Evolutionary conservation across 1,140 invertebrate species (phyloP).

Genomic region (Cherax quadricarinatus): DNA sequence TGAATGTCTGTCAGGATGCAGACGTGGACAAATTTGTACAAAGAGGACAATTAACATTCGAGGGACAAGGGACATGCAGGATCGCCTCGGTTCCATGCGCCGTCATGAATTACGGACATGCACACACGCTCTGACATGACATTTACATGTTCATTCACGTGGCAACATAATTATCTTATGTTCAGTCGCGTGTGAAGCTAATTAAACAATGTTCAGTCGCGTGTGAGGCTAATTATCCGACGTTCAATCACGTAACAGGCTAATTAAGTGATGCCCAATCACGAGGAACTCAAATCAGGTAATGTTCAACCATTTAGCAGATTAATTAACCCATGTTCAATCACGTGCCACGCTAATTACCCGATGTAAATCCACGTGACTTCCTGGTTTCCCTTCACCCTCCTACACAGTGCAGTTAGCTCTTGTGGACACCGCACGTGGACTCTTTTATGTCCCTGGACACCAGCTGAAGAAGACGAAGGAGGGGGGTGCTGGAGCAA

Average conservation of each 20-base stretch:
- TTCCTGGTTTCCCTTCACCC: neutral
- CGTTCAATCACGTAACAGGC: conserved; percentile 36
- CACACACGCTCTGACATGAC: conserved; percentile 40
- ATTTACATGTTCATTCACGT: conserved; percentile 53
- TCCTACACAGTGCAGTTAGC: too few species aligned
- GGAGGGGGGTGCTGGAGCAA: neutral
- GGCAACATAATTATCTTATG: conserved; percentile 51
- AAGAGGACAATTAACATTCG: conserved; percentile 19
- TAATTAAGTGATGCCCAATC: conserved; percentile 43
- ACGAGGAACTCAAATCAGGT: conserved; percentile 25
- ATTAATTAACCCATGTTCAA: conserved; percentile 34
- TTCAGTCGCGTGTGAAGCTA: conserved; percentile 51
- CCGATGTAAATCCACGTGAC: neutral
- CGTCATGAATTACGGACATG: conserved; percentile 58
- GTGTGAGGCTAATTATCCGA: conserved; percentile 39
- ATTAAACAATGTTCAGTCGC: conserved; percentile 51
- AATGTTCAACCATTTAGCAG: conserved; percentile 40
- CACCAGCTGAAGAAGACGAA: neutral
- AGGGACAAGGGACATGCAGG: conserved; percentile 29
- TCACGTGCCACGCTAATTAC: conserved; percentile 24
- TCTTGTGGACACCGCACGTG: too few species aligned
- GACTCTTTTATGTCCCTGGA: neutral
- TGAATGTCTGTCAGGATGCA: conserved; percentile 19
- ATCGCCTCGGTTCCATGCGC: conserved; percentile 42
- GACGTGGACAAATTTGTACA: conserved; percentile 40